Percentiles rank a stretch among this genome's conserved stretches.
Conservation (phyloP, 1,140 invertebrate species). For the Melanaphis sacchari region DNA sequence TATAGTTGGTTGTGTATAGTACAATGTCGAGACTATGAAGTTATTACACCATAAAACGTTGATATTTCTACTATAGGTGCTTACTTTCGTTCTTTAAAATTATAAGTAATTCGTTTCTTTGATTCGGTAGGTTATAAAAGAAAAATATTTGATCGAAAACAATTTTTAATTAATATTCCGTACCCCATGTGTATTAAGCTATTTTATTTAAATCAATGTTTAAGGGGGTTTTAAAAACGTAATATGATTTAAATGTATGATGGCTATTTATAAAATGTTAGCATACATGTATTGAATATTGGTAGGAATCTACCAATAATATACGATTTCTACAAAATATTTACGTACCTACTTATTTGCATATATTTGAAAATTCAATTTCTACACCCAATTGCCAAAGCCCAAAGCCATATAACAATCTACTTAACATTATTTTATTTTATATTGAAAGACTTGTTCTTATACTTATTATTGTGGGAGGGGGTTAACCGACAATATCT, state of each 20-base stretch:
- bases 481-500: no score
- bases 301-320: no score
- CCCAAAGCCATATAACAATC: not conserved
- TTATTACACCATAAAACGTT: not conserved
- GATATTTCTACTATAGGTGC: not conserved
- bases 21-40: not conserved
- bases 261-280: not conserved
- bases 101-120: not conserved
- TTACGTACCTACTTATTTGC: no score
- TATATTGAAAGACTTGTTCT: not conserved
- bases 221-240: not conserved
- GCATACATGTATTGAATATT: not conserved
- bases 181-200: not conserved
- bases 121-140: not conserved
- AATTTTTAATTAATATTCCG: not conserved
- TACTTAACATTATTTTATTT: not conserved
- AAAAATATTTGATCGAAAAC: not conserved
- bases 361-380: not conserved
- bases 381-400: not conserved
- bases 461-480: not conserved
- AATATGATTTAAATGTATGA: not conserved
- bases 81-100: not conserved
- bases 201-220: not conserved
- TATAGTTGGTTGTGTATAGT: not conserved
- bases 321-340: not conserved